Conservation (phyloP, 2,113 vertebrate species). For the Cinclus mexicanus region DNA sequence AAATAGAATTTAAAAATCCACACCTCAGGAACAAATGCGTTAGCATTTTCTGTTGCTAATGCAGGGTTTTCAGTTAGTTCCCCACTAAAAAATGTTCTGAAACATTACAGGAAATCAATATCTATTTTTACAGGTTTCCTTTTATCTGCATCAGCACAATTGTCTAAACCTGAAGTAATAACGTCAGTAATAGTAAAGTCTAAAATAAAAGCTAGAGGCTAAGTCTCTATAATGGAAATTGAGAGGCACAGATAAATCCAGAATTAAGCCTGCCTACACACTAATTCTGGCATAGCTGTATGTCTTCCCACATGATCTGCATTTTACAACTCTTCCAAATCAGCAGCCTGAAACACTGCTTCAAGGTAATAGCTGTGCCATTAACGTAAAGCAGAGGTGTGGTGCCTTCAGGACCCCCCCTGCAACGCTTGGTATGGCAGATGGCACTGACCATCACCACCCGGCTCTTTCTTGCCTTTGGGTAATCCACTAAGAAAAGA, state of each 20-base stretch:
- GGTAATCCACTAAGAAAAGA: background rate
- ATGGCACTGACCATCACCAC: background rate
- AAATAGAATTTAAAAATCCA: background rate
- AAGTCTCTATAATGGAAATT: background rate
- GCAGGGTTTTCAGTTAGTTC: background rate
- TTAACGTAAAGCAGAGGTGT: background rate
- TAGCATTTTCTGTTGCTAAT: conserved; percentile 20
- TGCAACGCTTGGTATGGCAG: accelerated
- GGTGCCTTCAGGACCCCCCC: background rate
- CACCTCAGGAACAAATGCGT: background rate
- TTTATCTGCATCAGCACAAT: conserved; percentile 31
- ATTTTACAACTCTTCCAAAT: background rate
- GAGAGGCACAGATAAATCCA: background rate
- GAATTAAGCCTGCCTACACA: background rate
- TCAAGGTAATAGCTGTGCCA: background rate
- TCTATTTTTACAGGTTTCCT: conserved; percentile 18
- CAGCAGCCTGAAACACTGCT: background rate
- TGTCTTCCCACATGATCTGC: background rate
- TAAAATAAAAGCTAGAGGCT: background rate
- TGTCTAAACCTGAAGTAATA: background rate
- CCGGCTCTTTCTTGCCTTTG: background rate
- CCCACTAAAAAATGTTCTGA: background rate
- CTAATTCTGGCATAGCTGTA: background rate
- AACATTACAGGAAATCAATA: conserved; percentile 55
- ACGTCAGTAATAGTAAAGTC: background rate